Base-by-base conservation (phyloP, 1,140 invertebrate species). In the Orchesella cincta region DNA sequence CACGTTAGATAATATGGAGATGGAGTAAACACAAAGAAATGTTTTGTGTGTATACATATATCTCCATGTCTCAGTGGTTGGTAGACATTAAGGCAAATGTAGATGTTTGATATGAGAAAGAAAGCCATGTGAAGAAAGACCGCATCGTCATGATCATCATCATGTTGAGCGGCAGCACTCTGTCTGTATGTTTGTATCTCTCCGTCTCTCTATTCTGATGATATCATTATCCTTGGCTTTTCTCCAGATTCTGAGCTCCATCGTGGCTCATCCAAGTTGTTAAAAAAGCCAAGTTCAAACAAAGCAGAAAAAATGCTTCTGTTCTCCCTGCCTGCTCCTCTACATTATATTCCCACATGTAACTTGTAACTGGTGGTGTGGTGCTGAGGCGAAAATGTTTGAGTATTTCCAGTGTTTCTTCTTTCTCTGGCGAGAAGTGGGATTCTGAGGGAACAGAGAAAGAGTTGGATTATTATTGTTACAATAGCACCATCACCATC, bases 141-240 rank as follows among this genome's bases (percentile, higher is more conserved):
- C n/a, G n/a, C n/a, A n/a, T n/a, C n/a, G n/a, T n/a, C n/a, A n/a
- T n/a, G n/a, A n/a, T n/a, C n/a, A n/a, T n/a, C n/a, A n/a, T n/a
- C n/a, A n/a, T n/a, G n/a, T n/a, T n/a, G n/a, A n/a, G n/a, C n/a
- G n/a, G n/a, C n/a, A n/a, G n/a, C n/a, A n/a, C n/a, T n/a, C n/a
- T n/a, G n/a, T n/a, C n/a, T n/a, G n/a, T n/a, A n/a, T n/a, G n/a
- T n/a, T n/a, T n/a, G n/a, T n/a, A n/a, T n/a, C n/a, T n/a, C n/a
- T n/a, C n/a, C n/a, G n/a, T n/a, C n/a, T n/a, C n/a, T n/a, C n/a
- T n/a, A n/a, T n/a, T n/a, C n/a, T 57, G 52, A 26, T n/a, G 52
- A 57, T 57, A 57, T 57, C 52, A 26, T 57, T 57, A n/a, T 57
- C 52, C 52, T 57, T 57, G 52, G 52, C 52, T 57, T 57, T 57